Percentiles rank a stretch among this genome's conserved stretches.
phyloP scores from a whole-genome alignment of 2,888 invertebrate species.

The Macaria notata region DNA sequence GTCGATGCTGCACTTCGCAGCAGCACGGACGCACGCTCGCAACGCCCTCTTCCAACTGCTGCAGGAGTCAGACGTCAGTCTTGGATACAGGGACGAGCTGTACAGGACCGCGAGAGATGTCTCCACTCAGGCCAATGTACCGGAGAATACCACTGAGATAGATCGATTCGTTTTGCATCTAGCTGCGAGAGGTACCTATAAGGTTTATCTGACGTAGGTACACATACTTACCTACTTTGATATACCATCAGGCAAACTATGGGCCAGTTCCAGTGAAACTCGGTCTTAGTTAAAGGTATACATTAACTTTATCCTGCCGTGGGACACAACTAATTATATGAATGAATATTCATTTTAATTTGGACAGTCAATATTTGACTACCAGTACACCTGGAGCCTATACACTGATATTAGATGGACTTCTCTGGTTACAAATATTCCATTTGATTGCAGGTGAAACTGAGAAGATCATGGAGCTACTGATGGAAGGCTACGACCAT shows the following conservation, averaged over 20 bases:
- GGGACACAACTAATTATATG: too few species aligned
- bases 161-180: constrained; percentile 90
- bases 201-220: too few species aligned
- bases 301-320: too few species aligned
- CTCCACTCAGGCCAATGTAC: constrained; percentile 89
- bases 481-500: constrained; percentile 94
- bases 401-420: too few species aligned
- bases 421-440: too few species aligned
- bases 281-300: too few species aligned
- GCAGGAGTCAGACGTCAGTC: constrained; percentile 89
- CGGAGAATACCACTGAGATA: constrained; percentile 90
- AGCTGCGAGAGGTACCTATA: constrained; percentile 90
- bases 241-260: too few species aligned
- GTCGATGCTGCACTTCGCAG: constrained; percentile 94
- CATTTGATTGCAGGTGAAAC: constrained; percentile 54
- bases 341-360: too few species aligned
- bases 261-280: too few species aligned
- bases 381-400: too few species aligned
- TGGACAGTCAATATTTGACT: too few species aligned
- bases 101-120: constrained; percentile 94
- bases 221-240: too few species aligned
- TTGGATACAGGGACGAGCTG: constrained; percentile 92
- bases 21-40: constrained; percentile 90
- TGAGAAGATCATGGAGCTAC: constrained; percentile 81
- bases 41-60: constrained; percentile 91